Conservation (phyloP, 1,140 invertebrate genomes). For the Ceratosolen solmsi region DNA sequence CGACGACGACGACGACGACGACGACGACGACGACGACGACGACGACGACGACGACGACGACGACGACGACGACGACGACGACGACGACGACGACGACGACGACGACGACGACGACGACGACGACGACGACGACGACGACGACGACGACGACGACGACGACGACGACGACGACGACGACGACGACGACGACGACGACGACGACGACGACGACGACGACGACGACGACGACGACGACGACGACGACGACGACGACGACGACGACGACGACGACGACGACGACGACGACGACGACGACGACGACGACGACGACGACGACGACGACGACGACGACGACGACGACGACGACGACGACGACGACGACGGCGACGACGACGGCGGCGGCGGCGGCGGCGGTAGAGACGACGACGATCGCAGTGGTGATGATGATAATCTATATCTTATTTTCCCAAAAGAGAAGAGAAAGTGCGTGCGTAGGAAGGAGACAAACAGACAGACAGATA, state of each 20-base stretch:
- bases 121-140: constrained; percentile 1
- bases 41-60: background rate
- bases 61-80: constrained; percentile 2
- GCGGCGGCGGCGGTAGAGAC: background rate
- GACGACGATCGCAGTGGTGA: background rate
- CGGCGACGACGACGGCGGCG: constrained; percentile 5
- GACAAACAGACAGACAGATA: too few species aligned
- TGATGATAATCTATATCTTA: background rate
- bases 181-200: constrained; percentile 8
- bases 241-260: background rate
- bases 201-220: constrained; percentile 1
- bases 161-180: background rate
- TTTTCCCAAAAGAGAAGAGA: background rate
- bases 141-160: background rate
- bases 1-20: constrained; percentile 8
- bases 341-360: background rate
- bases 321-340: constrained; percentile 3
- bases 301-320: background rate
- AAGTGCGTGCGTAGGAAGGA: background rate
- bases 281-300: background rate
- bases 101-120: background rate
- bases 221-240: background rate
- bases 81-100: background rate
- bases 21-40: background rate
- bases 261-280: background rate